Conservation (phyloP, 1,140 invertebrate genomes). For the Antheraea pernyi region DNA sequence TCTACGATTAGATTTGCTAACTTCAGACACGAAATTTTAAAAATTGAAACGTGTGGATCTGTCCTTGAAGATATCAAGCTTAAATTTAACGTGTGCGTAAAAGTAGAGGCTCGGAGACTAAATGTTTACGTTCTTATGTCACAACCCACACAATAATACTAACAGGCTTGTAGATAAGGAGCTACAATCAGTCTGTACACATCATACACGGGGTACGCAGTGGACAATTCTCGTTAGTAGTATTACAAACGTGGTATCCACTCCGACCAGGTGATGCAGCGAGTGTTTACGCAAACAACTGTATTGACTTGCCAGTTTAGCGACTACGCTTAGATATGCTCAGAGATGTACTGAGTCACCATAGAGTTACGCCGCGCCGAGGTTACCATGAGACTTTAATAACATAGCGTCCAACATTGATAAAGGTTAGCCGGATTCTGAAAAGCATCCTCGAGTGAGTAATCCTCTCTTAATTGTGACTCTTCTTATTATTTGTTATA, state of each 20-base stretch:
- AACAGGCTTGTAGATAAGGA: slow-evolving; percentile 2
- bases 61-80: no score
- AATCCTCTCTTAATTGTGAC: no score
- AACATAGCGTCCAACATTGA: neutral
- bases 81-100: neutral
- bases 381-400: no score
- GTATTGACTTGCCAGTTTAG: slow-evolving; percentile 58
- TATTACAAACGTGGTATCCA: slow-evolving; percentile 13
- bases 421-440: no score
- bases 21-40: no score
- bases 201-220: neutral
- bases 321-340: slow-evolving; percentile 39
- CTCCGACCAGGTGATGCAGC: slow-evolving; percentile 24
- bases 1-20: no score
- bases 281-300: slow-evolving; percentile 56
- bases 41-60: no score
- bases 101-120: neutral
- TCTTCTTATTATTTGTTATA: no score
- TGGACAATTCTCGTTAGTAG: slow-evolving; percentile 11
- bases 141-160: neutral
- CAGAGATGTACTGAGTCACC: slow-evolving; percentile 32
- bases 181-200: neutral
- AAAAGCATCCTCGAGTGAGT: no score
- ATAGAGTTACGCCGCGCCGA: neutral
- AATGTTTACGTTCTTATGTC: neutral